Conservation (phyloP, 2,888 invertebrate genomes). For the Pandemis cinnamomeana region DNA sequence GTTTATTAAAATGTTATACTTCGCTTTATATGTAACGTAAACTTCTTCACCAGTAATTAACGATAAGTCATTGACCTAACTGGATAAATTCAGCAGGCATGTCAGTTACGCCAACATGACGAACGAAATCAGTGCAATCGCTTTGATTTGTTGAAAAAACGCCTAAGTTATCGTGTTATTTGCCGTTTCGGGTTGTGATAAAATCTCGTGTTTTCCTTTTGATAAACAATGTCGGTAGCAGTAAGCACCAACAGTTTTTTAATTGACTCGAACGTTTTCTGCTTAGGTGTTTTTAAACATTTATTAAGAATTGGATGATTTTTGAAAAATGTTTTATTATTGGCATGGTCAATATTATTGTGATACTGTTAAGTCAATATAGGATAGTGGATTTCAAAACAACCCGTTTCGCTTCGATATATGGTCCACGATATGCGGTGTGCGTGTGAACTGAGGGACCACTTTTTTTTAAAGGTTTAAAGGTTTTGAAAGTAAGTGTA, state of each 20-base stretch:
- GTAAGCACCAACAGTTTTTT: background rate
- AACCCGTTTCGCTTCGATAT: too few relatives aligned
- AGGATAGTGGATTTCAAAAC: too few relatives aligned
- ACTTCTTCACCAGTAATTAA: background rate
- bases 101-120: slow-evolving; percentile 28
- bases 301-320: background rate
- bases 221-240: slow-evolving; percentile 23
- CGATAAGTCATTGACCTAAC: background rate
- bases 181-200: background rate
- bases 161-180: slow-evolving; percentile 17
- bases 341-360: too few relatives aligned
- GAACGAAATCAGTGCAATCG: background rate
- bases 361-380: too few relatives aligned
- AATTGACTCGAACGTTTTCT: slow-evolving; percentile 15
- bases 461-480: too few relatives aligned
- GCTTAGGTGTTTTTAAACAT: background rate
- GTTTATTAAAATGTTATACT: too few relatives aligned
- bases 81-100: slow-evolving; percentile 6
- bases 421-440: too few relatives aligned
- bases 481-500: too few relatives aligned
- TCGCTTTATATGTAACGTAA: too few relatives aligned
- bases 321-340: too few relatives aligned
- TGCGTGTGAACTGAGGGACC: too few relatives aligned
- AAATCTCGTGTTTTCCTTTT: background rate
- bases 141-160: slow-evolving; percentile 13